Conservation (phyloP, 2,797 vertebrate species). For the Psittacula echo region DNA sequence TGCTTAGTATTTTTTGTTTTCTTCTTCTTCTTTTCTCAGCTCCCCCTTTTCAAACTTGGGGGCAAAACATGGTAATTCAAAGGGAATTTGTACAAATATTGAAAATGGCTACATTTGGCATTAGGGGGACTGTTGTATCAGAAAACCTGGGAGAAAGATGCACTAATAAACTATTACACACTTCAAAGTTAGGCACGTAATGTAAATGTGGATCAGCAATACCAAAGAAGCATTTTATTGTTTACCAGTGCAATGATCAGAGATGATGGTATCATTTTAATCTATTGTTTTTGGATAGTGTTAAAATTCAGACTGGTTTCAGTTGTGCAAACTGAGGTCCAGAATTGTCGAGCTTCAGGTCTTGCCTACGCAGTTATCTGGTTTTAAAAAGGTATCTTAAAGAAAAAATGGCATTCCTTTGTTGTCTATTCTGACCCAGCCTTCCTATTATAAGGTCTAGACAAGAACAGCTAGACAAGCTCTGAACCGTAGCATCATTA, state of each 20-base stretch:
- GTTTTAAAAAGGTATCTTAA: neutral
- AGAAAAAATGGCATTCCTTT: neutral
- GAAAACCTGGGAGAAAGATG: neutral
- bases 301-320: neutral
- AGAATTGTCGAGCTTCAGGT: neutral
- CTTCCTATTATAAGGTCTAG: neutral
- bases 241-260: neutral
- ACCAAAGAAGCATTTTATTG: neutral
- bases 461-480: neutral
- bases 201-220: accelerated
- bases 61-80: neutral
- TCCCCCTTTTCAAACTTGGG: neutral
- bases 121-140: neutral
- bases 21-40: neutral
- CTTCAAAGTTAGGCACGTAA: neutral
- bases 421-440: neutral
- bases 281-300: neutral
- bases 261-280: neutral
- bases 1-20: conserved; percentile 36
- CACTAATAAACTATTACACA: neutral
- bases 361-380: neutral
- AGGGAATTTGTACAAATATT: conserved; percentile 47
- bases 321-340: neutral
- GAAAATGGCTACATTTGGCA: neutral
- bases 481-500: neutral